phyloP scores from a whole-genome alignment of 2,113 vertebrate genomes.

The Ptilonorhynchus violaceus region DNA sequence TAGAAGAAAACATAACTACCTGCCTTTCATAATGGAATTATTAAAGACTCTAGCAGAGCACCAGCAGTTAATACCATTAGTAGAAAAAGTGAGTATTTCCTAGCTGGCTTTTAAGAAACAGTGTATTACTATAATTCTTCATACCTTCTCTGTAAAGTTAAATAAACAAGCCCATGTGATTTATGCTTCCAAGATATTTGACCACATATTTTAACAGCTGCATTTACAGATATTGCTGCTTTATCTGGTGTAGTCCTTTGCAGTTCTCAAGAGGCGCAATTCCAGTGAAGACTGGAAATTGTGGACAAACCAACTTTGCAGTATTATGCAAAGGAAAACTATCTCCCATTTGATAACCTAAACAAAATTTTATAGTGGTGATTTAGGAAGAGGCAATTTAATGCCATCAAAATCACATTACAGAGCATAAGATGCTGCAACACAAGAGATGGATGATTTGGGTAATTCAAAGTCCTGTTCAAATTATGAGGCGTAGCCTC shows the following conservation, averaged over 20 bases:
- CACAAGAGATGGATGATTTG: not conserved
- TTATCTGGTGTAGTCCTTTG: not conserved
- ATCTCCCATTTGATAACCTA: not conserved
- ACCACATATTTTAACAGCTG: not conserved
- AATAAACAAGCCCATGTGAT: not conserved
- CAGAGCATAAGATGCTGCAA: not conserved
- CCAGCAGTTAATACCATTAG: conserved; percentile 94
- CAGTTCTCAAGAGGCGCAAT: not conserved
- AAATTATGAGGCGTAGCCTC: not conserved
- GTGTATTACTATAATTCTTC: not conserved
- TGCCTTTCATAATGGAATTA: conserved; percentile 98
- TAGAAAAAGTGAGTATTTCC: conserved; percentile 87
- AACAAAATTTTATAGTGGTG: not conserved
- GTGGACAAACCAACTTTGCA: not conserved
- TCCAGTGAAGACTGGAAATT: not conserved
- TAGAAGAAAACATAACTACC: conserved; percentile 96
- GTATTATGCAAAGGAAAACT: not conserved
- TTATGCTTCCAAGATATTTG: not conserved
- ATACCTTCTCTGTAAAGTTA: not conserved
- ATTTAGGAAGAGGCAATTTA: not conserved
- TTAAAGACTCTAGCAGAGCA: conserved; percentile 97
- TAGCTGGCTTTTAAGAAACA: not conserved
- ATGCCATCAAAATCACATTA: not conserved
- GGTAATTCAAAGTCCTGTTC: not conserved
- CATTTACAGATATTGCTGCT: not conserved